Evolutionary conservation across 2,888 invertebrate genomes (phyloP).

Genomic region (Spodoptera littoralis): DNA sequence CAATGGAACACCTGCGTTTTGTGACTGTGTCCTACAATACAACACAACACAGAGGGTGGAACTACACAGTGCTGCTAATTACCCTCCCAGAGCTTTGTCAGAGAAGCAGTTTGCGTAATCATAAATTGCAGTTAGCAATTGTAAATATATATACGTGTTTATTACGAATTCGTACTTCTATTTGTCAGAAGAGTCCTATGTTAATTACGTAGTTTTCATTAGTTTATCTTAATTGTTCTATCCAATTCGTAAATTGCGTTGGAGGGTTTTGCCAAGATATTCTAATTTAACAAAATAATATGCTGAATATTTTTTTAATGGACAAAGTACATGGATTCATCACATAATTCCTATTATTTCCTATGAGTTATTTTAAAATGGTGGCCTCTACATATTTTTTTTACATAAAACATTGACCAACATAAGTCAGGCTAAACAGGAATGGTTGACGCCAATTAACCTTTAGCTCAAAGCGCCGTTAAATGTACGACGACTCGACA

Average conservation of each 20-base stretch:
- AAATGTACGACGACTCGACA: slow-evolving; percentile 8
- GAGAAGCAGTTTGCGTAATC: slow-evolving; percentile 13
- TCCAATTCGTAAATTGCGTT: background rate
- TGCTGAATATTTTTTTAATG: no score
- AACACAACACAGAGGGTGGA: slow-evolving; percentile 13
- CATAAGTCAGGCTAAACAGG: slow-evolving; percentile 7
- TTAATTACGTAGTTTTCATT: no score
- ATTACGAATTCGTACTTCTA: no score
- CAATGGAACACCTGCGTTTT: slow-evolving; percentile 51
- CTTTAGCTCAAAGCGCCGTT: slow-evolving; percentile 20
- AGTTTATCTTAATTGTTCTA: no score
- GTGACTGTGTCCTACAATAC: slow-evolving; percentile 25
- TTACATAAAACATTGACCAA: slow-evolving; percentile 5
- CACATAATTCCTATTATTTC: no score
- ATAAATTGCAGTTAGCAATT: slow-evolving; percentile 1
- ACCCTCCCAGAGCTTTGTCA: slow-evolving; percentile 22
- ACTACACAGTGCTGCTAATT: slow-evolving; percentile 31
- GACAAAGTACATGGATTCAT: no score
- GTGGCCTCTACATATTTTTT: background rate
- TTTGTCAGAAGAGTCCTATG: no score
- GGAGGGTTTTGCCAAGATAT: no score
- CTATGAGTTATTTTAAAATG: slow-evolving; percentile 1
- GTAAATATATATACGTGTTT: slow-evolving; percentile 10
- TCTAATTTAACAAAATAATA: no score
- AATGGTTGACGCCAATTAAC: slow-evolving; percentile 28